phyloP scores from a whole-genome alignment of 1,140 invertebrate genomes.

The Dendroctonus ponderosae region DNA sequence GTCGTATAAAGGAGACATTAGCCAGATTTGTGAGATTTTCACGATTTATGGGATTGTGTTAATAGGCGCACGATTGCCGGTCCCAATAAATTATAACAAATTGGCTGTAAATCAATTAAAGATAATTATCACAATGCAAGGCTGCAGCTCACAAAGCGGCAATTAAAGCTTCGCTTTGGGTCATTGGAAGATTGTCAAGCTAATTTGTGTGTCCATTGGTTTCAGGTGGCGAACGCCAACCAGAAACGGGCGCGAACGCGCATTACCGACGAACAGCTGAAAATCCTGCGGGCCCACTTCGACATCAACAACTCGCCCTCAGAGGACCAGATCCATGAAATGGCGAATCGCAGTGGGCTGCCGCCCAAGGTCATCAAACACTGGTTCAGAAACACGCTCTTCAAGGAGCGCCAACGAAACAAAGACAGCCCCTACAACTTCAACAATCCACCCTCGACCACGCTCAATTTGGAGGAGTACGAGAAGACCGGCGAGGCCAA shows the following conservation, averaged over 20 bases:
- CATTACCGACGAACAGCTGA: slow-evolving; percentile 96
- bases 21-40: slow-evolving; percentile 22
- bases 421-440: slow-evolving; percentile 99
- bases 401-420: slow-evolving; percentile 98
- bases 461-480: slow-evolving; percentile 95
- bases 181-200: slow-evolving; percentile 6
- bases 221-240: slow-evolving; percentile 71
- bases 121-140: slow-evolving; percentile 49
- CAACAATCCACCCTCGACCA: slow-evolving; percentile 97
- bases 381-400: slow-evolving; percentile 99
- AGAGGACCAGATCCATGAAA: slow-evolving; percentile 96
- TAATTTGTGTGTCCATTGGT: slow-evolving; percentile 22
- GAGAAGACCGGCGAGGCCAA: slow-evolving; percentile 98
- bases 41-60: slow-evolving; percentile 13
- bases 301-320: slow-evolving; percentile 98
- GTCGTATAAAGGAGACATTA: slow-evolving; percentile 10
- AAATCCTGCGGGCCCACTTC: slow-evolving; percentile 93
- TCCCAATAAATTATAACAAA: slow-evolving; percentile 47
- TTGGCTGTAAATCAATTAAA: slow-evolving; percentile 49
- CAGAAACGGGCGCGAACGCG: slow-evolving; percentile 95
- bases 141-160: slow-evolving; percentile 45
- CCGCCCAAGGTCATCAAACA: slow-evolving; percentile 99
- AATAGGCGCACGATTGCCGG: slow-evolving; percentile 37
- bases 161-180: slow-evolving; percentile 44
- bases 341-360: slow-evolving; percentile 93